phyloP scores from a whole-genome alignment of 2,113 vertebrate genomes.

The Coturnix japonica region DNA sequence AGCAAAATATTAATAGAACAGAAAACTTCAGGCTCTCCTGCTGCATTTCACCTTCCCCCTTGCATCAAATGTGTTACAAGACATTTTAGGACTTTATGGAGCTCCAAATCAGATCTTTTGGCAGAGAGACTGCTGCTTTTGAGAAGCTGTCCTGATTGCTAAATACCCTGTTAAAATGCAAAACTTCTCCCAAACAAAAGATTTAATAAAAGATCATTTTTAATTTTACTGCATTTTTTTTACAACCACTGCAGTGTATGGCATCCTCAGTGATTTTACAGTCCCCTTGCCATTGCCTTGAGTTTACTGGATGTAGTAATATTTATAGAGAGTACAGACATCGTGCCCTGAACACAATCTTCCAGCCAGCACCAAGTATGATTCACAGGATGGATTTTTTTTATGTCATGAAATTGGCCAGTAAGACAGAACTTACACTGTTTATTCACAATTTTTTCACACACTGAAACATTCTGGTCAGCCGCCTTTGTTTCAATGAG shows the following conservation, averaged over 20 bases:
- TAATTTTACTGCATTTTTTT: neutral
- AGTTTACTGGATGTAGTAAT: constrained; percentile 53
- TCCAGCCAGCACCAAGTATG: neutral
- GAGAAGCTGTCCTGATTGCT: neutral
- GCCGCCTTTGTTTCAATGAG: neutral
- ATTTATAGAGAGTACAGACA: constrained; percentile 40
- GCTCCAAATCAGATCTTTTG: neutral
- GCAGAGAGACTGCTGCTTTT: neutral
- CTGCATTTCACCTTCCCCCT: neutral
- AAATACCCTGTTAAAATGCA: constrained; percentile 44
- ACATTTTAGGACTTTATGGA: neutral
- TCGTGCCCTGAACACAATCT: neutral
- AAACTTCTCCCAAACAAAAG: constrained; percentile 44
- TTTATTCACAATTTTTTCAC: constrained; percentile 51
- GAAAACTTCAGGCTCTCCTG: neutral
- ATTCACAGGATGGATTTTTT: constrained; percentile 22
- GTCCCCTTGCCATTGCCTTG: constrained; percentile 2
- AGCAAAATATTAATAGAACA: neutral
- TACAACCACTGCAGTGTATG: constrained; percentile 21
- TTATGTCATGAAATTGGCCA: constrained; percentile 46
- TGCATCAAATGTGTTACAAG: neutral
- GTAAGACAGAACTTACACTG: constrained; percentile 48
- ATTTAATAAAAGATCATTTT: constrained; percentile 45
- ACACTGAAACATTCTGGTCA: neutral
- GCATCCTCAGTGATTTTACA: constrained; percentile 45